Evolutionary conservation across 2,888 invertebrate genomes (phyloP), one percentile per base, ranked within the genome.

Genomic region (Volucella inflata): DNA sequence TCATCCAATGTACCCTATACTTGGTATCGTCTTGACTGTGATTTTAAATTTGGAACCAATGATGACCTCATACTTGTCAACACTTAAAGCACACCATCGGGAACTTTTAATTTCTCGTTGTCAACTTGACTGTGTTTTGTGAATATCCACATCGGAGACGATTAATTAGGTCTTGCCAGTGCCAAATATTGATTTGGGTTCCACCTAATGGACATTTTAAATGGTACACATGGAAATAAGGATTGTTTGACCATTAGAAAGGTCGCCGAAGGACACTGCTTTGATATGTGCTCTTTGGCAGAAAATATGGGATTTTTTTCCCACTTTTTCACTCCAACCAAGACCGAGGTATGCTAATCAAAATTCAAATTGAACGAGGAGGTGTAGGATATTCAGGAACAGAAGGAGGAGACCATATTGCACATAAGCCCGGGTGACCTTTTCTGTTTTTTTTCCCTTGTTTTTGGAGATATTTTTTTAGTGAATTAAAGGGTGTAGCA

Each of bases 221-320:
- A 40, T 50, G 48, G 12, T 36, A 44, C 16, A 72, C 62, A 72
- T 62, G 72, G 51, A 72, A 72, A 72, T 72, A 30, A 59, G 62
- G 21, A 42, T 30, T 62, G 44, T 51, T 62, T 53, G 72, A 12
- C 62, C 50, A 71, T 62, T 72, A 62, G 30, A 2, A 6, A 30
- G 21, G 46, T 14, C 59, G 1, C 12, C 14, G 71, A 62, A 62
- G 72, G 72, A 62, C 62, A 53, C 62, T 70, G 46, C 68, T 46
- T 38, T 10, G 12, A 44, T n/a, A 42, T 44, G 38, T 30, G 38
- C 30, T n/a, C 4, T 46, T 16, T 14, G 46, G 12, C 36, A 46
- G 3, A 36, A 53, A n/a, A 21, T 50, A 40, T 11, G 17, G 44
- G 10, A 38, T 40, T 40, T 16, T 50, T 6, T 50, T 16, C 11